Percentiles rank a stretch among this genome's conserved stretches.
These are phyloP conservation scores for Cirrhinus molitorella DNA, from an alignment of 2,797 vertebrate genomes.

Conservation along the genomic window DNA sequence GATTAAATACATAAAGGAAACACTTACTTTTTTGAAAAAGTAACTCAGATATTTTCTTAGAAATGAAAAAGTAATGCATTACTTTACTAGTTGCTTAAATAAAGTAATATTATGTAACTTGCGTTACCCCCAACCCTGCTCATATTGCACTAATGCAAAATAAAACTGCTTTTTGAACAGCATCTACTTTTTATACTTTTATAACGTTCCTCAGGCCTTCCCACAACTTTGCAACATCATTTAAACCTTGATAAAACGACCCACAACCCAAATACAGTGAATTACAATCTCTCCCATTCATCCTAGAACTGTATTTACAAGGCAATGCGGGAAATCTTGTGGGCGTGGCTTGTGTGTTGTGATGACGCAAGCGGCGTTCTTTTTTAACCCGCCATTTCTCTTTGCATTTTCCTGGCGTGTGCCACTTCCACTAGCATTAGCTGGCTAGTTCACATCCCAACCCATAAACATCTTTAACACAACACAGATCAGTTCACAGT, in stretches of 20 bases:
- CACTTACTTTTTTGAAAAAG: too few relatives aligned
- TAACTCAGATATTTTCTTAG: too few relatives aligned
- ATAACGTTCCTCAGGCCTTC: neutral
- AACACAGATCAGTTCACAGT: conserved; percentile 5
- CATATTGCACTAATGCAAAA: neutral
- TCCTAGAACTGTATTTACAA: conserved; percentile 29
- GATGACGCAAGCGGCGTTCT: conserved; percentile 71
- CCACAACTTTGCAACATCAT: neutral
- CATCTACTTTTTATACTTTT: neutral
- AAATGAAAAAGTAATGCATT: too few relatives aligned
- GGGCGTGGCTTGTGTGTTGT: conserved; percentile 57
- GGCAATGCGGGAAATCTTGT: conserved; percentile 40
- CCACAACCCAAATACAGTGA: neutral
- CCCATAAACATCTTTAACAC: conserved; percentile 15
- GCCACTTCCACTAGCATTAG: conserved; percentile 47
- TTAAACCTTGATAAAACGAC: neutral
- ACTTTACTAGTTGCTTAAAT: too few relatives aligned
- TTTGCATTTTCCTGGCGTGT: conserved; percentile 58
- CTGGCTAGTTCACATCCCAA: conserved; percentile 46
- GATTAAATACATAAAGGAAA: too few relatives aligned
- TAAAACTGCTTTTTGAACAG: neutral
- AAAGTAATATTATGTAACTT: too few relatives aligned
- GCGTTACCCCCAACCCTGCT: too few relatives aligned
- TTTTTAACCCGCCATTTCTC: conserved; percentile 79
- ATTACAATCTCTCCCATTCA: neutral